A percentile compares a stretch with the other conserved stretches of the same genome.
phyloP scores from a whole-genome alignment of 2,797 vertebrate genomes.

The Bufotes viridis region DNA sequence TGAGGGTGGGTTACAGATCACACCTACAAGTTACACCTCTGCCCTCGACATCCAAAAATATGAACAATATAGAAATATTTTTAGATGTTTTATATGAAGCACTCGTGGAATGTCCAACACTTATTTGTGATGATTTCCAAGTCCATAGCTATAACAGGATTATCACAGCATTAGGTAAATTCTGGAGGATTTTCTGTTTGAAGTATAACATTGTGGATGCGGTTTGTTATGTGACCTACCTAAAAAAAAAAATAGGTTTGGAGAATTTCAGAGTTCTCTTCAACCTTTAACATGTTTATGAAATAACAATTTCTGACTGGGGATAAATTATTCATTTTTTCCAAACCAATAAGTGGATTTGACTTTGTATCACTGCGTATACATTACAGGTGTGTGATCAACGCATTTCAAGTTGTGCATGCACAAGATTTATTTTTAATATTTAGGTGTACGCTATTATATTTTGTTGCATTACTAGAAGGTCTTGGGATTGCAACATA shows the following conservation, averaged over 20 bases:
- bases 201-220: constrained; percentile 69
- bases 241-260: constrained; percentile 64
- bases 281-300: constrained; percentile 8
- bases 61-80: neutral
- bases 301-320: constrained; percentile 3
- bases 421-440: neutral
- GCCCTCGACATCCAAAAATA: neutral
- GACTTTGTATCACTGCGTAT: neutral
- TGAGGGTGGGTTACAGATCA: too few species aligned
- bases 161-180: constrained; percentile 76
- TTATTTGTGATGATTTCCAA: constrained; percentile 69
- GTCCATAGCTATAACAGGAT: constrained; percentile 75
- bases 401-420: neutral
- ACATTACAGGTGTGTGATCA: neutral
- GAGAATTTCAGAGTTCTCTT: constrained; percentile 15
- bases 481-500: too few species aligned
- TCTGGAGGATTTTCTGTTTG: constrained; percentile 73
- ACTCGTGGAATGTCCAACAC: constrained; percentile 56
- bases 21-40: neutral
- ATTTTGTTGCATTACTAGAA: too few species aligned
- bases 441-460: too few species aligned
- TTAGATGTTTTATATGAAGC: neutral
- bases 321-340: neutral
- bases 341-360: neutral
- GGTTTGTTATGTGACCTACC: constrained; percentile 67